A percentile compares a stretch with the other conserved stretches of the same genome.
Conservation (phyloP, 2,113 vertebrate species). For the Spheniscus mendiculus region DNA sequence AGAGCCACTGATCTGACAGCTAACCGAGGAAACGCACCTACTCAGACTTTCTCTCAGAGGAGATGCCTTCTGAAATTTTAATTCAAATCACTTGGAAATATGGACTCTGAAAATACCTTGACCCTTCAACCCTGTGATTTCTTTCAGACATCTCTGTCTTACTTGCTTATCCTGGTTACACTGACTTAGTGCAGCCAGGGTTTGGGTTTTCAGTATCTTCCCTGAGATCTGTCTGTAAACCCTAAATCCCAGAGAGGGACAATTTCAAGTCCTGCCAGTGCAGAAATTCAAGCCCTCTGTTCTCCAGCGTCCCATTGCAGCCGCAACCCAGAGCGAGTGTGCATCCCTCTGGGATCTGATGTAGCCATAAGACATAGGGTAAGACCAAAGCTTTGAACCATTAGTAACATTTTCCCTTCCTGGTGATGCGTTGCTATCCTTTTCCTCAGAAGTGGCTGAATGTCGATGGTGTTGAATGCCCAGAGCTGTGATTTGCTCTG, state of each 20-base stretch:
- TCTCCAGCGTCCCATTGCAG: background rate
- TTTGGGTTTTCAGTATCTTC: background rate
- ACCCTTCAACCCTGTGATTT: background rate
- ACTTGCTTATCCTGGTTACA: background rate
- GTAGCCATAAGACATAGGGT: background rate
- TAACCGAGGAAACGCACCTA: background rate
- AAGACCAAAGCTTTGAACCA: no score
- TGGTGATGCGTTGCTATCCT: background rate
- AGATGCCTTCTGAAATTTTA: background rate
- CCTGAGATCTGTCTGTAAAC: background rate
- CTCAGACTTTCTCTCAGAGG: background rate
- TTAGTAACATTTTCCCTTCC: background rate
- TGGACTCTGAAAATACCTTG: background rate
- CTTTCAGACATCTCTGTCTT: background rate
- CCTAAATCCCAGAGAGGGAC: background rate
- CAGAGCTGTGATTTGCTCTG: background rate
- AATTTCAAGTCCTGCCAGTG: no score
- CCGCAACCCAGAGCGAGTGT: accelerated
- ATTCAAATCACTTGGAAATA: background rate
- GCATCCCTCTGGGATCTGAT: background rate
- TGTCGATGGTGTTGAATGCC: background rate
- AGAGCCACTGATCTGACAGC: background rate
- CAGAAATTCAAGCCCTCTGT: background rate
- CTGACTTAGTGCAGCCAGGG: background rate
- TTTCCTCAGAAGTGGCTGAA: background rate